A percentile compares a stretch with the other conserved stretches of the same genome.
phyloP scores from a whole-genome alignment of 1,140 invertebrate species.

The Oncopodura yosiiana region DNA sequence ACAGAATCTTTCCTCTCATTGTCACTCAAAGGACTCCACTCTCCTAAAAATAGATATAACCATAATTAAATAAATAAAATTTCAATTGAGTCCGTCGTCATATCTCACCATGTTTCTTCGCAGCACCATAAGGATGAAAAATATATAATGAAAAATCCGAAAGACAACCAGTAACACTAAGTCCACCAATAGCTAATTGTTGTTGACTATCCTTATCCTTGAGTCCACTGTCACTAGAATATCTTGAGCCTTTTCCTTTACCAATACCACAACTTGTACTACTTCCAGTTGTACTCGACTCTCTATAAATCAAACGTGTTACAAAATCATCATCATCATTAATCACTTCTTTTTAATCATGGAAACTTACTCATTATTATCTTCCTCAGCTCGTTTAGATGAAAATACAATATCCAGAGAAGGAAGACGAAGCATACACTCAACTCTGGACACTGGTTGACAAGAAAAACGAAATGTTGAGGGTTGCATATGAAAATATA shows the following conservation, averaged over 20 bases:
- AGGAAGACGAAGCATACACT: slow-evolving; percentile 91
- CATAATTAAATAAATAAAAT: not conserved
- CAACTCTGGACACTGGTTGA: slow-evolving; percentile 85
- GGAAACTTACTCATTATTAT: slow-evolving; percentile 38
- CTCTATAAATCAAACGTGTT: too few relatives aligned
- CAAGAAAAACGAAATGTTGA: slow-evolving; percentile 92
- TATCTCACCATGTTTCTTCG: slow-evolving; percentile 59
- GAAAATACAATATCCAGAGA: slow-evolving; percentile 88
- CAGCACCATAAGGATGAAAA: slow-evolving; percentile 91
- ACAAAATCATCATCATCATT: too few relatives aligned
- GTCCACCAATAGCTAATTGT: slow-evolving; percentile 64
- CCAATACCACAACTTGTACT: not conserved
- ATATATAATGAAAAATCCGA: slow-evolving; percentile 96
- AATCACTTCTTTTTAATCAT: not conserved
- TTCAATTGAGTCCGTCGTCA: not conserved
- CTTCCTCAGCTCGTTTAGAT: slow-evolving; percentile 73
- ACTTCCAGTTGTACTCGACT: too few relatives aligned
- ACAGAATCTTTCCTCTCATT: slow-evolving; percentile 88
- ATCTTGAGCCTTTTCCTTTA: slow-evolving; percentile 1
- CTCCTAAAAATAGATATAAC: slow-evolving; percentile 41
- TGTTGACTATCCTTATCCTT: slow-evolving; percentile 34
- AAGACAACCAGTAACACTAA: slow-evolving; percentile 86
- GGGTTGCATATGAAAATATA: slow-evolving; percentile 96
- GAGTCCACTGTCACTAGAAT: not conserved
- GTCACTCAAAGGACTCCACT: slow-evolving; percentile 76